These are phyloP conservation scores for Ameiurus melas DNA, from an alignment of 2,113 vertebrate species.

Conservation along the genomic window DNA sequence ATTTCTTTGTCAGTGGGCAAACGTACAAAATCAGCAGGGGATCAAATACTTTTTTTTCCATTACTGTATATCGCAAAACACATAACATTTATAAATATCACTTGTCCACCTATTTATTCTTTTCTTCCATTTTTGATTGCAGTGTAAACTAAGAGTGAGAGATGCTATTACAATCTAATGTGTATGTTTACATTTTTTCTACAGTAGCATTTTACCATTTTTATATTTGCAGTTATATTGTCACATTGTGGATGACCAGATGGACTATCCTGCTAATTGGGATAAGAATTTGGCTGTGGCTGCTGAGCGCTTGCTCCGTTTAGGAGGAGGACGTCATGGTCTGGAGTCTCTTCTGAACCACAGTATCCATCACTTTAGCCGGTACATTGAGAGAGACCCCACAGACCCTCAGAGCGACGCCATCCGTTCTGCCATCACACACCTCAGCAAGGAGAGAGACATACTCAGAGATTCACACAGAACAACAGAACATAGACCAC, in stretches of 20 bases:
- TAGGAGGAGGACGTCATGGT: slow-evolving; percentile 61
- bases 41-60: no score
- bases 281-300: slow-evolving; percentile 96
- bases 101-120: not conserved
- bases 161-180: not conserved
- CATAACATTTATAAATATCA: not conserved
- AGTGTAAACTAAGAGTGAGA: not conserved
- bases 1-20: no score
- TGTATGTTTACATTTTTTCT: not conserved
- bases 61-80: not conserved
- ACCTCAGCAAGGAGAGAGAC: slow-evolving; percentile 80
- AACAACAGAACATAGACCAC: slow-evolving; percentile 17
- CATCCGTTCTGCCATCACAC: slow-evolving; percentile 78
- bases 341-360: slow-evolving; percentile 80
- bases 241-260: slow-evolving; percentile 79
- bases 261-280: slow-evolving; percentile 90
- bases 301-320: slow-evolving; percentile 87
- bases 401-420: slow-evolving; percentile 80
- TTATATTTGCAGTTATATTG: slow-evolving; percentile 81
- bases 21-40: no score
- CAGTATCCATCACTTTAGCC: slow-evolving; percentile 81
- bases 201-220: not conserved
- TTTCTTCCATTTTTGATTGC: not conserved
- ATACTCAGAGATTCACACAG: slow-evolving; percentile 50
- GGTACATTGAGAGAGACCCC: slow-evolving; percentile 78